Evolutionary conservation across 2,888 invertebrate genomes (phyloP), one percentile per base, ranked within the genome.

Genomic region (Lithophane semibrunnea): DNA sequence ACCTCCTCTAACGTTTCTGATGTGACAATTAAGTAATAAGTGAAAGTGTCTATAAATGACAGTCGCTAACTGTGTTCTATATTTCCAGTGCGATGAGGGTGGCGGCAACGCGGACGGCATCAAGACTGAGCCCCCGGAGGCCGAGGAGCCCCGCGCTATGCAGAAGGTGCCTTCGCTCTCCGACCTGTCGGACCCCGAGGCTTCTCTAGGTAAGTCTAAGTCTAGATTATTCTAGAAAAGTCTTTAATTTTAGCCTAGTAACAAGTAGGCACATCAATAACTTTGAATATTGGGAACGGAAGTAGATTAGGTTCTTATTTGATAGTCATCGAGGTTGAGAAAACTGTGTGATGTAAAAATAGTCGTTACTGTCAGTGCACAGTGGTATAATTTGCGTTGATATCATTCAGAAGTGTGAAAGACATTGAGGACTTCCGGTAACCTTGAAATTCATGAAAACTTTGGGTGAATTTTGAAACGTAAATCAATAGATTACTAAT

Each of bases 141-240:
- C 97, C 10, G 97, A 98, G 93, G 98, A 98, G 94, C 97, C 97
- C 82, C 97, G 98, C 83, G 97, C 98, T 83, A 98, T 98, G 97
- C 98, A 98, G 96, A 98, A 99, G 95, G 98, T 99, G 89, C 99
- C 99, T 63, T 99, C 99, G 70, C 97, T 99, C 90, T 98, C 99
- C 89, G 99, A 99, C 95, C 97, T 99, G 72, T 98, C 99, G 72
- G 99, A 99, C 95, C 98, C 98, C 78, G 99, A 99, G 95, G 98
- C 98, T 81, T 99, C 99, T 79, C 95, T 98, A 93, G 99, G 99
- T 99, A 95, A 98, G 98, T 98, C 58, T 37, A 67, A n/a, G 1
- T 37, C 5, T 24, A 7, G 24, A 18, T 1, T 69, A 12, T 42
- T 69, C 21, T 47, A 21, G 21, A 29, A n/a, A 3, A 5, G 5